phyloP scores from a whole-genome alignment of 1,140 invertebrate species.

The Drosophila pseudoananassae region DNA sequence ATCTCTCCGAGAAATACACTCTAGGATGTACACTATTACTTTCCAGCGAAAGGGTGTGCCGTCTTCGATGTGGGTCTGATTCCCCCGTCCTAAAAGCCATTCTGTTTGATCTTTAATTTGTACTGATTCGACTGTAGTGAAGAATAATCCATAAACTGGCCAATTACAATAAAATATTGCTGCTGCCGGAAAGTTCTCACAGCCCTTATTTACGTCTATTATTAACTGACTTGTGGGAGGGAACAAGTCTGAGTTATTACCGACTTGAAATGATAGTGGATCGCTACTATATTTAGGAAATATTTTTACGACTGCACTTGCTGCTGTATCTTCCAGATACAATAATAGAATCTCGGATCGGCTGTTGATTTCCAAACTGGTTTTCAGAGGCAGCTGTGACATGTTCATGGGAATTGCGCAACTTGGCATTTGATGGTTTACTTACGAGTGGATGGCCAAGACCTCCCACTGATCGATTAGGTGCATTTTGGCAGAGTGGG shows the following conservation, averaged over 20 bases:
- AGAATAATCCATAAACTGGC: conserved; percentile 23
- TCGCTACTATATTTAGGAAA: no score
- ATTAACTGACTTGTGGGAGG: not conserved
- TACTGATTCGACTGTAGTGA: conserved; percentile 36
- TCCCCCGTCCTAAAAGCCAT: not conserved
- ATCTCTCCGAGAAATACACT: not conserved
- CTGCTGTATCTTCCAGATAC: no score
- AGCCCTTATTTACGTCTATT: conserved; percentile 19
- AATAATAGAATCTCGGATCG: no score
- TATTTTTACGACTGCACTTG: no score
- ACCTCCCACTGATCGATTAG: conserved; percentile 69
- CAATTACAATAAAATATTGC: conserved; percentile 19
- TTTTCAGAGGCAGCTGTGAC: conserved; percentile 13
- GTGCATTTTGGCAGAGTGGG: conserved; percentile 26
- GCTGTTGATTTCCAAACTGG: conserved; percentile 25
- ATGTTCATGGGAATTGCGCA: conserved; percentile 21
- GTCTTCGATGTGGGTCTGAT: not conserved
- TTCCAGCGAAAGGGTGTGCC: conserved; percentile 5
- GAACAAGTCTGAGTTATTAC: not conserved
- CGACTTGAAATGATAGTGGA: not conserved
- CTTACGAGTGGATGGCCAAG: conserved; percentile 65
- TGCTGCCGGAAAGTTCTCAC: conserved; percentile 14
- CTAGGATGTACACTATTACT: not conserved
- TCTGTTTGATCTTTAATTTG: conserved; percentile 55
- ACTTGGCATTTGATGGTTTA: conserved; percentile 8